Evolutionary conservation across 2,888 invertebrate species (phyloP).

Genomic region (Patella depressa): DNA sequence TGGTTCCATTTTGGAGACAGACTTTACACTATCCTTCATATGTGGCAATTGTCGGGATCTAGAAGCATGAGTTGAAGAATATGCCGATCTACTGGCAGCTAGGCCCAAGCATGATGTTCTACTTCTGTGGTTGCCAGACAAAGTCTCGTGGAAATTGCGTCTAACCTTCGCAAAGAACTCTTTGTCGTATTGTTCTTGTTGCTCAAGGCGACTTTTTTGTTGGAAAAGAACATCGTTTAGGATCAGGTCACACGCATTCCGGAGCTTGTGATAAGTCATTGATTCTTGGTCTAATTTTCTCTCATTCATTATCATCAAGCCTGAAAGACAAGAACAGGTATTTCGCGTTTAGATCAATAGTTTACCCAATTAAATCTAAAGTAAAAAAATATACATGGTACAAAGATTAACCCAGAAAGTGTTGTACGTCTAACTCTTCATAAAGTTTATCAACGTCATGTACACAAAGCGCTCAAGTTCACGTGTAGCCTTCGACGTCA

Average conservation of each 20-base stretch:
- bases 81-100: not conserved
- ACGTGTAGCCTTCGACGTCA: too few relatives aligned
- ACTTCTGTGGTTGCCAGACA: not conserved
- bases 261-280: slow-evolving; percentile 10
- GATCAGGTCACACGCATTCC: slow-evolving; percentile 2
- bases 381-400: too few relatives aligned
- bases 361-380: too few relatives aligned
- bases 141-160: not conserved
- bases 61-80: not conserved
- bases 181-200: slow-evolving; percentile 14
- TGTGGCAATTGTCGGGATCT: too few relatives aligned
- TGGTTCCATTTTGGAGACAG: too few relatives aligned
- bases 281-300: slow-evolving; percentile 20
- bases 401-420: too few relatives aligned
- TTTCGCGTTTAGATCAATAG: too few relatives aligned
- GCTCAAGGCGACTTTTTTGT: slow-evolving; percentile 9
- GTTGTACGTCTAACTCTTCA: too few relatives aligned
- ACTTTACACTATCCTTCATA: too few relatives aligned
- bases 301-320: slow-evolving; percentile 10
- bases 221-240: slow-evolving; percentile 8
- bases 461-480: too few relatives aligned
- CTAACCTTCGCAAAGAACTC: not conserved
- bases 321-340: slow-evolving; percentile 3
- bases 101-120: not conserved
- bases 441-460: too few relatives aligned